Evolutionary conservation across 2,797 vertebrate genomes (phyloP).

Genomic region (Peromyscus eremicus): DNA sequence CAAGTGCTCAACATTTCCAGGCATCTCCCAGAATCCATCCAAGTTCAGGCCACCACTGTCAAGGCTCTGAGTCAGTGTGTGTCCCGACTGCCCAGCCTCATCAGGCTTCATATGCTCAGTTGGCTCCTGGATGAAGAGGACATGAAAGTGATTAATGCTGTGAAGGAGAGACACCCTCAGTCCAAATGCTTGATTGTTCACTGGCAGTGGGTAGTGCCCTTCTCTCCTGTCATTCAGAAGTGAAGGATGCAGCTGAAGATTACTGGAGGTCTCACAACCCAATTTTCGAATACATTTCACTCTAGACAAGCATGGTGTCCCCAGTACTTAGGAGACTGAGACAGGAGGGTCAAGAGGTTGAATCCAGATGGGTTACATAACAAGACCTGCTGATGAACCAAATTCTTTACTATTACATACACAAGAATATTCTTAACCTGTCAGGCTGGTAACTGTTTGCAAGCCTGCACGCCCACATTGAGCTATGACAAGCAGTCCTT

Average conservation of each 20-base stretch:
- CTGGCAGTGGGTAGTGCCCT: slow-evolving; percentile 65
- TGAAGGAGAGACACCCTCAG: slow-evolving; percentile 73
- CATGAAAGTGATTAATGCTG: slow-evolving; percentile 52
- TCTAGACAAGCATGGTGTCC: background rate
- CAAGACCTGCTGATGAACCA: background rate
- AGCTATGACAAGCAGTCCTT: background rate
- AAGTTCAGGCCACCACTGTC: slow-evolving; percentile 44
- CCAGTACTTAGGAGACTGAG: background rate
- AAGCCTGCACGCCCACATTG: background rate
- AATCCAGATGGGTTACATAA: background rate
- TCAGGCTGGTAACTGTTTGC: background rate
- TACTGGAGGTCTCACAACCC: background rate
- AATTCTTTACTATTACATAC: background rate
- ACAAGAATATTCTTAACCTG: background rate
- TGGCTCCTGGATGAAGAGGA: slow-evolving; percentile 82
- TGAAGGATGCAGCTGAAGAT: slow-evolving; percentile 1
- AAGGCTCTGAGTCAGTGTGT: slow-evolving; percentile 66
- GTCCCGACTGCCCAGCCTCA: slow-evolving; percentile 54
- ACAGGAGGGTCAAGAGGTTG: background rate
- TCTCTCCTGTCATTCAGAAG: slow-evolving; percentile 68
- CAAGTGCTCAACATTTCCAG: background rate
- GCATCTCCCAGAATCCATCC: slow-evolving; percentile 38
- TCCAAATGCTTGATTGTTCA: slow-evolving; percentile 25
- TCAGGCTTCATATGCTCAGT: background rate
- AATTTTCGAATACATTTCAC: background rate